Conservation (phyloP, 2,888 invertebrate genomes). For the Alcis repandata region DNA sequence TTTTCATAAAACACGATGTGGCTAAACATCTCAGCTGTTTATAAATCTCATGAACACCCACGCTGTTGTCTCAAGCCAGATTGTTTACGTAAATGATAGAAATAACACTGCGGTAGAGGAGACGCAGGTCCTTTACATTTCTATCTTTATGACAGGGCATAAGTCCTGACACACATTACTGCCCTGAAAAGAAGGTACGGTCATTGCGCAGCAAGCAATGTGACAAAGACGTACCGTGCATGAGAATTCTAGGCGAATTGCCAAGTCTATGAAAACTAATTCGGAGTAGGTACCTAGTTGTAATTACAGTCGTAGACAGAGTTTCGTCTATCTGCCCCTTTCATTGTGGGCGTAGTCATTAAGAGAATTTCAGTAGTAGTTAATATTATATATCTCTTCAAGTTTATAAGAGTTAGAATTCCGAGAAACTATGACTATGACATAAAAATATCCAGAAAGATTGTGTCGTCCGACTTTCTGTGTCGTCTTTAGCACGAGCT, state of each 20-base stretch:
- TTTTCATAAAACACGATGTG: constrained; percentile 25
- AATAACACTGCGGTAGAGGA: constrained; percentile 43
- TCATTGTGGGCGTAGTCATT: constrained; percentile 32
- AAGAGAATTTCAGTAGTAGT: constrained; percentile 11
- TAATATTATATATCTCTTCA: constrained; percentile 10
- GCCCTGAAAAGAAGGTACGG: constrained; percentile 29
- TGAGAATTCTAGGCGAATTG: constrained; percentile 56
- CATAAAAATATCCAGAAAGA: constrained; percentile 25
- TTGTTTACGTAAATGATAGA: constrained; percentile 50
- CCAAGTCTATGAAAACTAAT: constrained; percentile 59
- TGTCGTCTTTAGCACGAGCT: no score
- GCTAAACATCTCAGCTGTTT: constrained; percentile 46
- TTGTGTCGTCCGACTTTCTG: constrained; percentile 7
- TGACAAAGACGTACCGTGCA: constrained; percentile 49
- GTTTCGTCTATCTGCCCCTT: constrained; percentile 33
- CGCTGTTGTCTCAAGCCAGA: constrained; percentile 47
- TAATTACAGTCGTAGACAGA: constrained; percentile 39
- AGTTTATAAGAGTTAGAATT: constrained; percentile 17
- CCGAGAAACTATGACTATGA: constrained; percentile 7
- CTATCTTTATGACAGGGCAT: constrained; percentile 29
- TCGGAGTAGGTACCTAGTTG: constrained; percentile 43
- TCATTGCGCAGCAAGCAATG: constrained; percentile 43
- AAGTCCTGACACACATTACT: constrained; percentile 19
- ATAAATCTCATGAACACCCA: constrained; percentile 56
- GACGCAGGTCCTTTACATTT: constrained; percentile 21